A percentile compares a stretch with the other conserved stretches of the same genome.
These are phyloP conservation scores for Drosophila parabipectinata DNA, from an alignment of 1,140 invertebrate species.

Conservation along the genomic window DNA sequence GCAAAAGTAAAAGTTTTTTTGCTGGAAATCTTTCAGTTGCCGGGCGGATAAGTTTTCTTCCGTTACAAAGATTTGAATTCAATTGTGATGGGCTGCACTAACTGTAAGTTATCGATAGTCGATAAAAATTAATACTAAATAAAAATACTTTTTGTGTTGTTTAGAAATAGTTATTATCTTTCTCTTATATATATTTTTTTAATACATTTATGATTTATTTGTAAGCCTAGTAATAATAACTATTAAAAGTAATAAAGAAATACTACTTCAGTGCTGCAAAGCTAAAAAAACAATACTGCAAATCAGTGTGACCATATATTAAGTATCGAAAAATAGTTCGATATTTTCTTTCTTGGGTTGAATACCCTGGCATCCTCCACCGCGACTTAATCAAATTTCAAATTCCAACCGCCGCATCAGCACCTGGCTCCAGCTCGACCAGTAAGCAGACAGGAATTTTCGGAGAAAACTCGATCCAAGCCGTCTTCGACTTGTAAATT, in stretches of 20 bases:
- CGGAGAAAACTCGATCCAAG: constrained; percentile 17
- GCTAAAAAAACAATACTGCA: neutral
- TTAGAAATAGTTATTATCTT: neutral
- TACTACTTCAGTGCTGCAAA: neutral
- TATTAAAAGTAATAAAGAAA: too few relatives aligned
- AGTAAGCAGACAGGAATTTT: constrained; percentile 3
- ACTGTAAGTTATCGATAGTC: neutral
- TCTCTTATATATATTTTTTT: neutral
- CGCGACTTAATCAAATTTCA: constrained; percentile 27
- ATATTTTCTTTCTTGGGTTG: neutral
- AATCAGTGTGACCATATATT: neutral
- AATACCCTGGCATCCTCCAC: neutral
- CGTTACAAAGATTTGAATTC: constrained; percentile 5
- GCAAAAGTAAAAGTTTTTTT: neutral
- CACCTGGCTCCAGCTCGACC: constrained; percentile 46
- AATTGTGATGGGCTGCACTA: constrained; percentile 21
- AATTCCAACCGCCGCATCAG: constrained; percentile 64
- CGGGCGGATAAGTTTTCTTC: neutral
- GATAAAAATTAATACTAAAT: neutral
- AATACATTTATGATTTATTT: neutral
- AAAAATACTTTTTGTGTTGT: neutral
- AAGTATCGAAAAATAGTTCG: neutral
- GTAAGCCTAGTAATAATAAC: too few relatives aligned
- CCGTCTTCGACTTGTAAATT: constrained; percentile 28
- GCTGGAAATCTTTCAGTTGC: neutral